Conservation (phyloP, 2,888 invertebrate genomes). For the Campoplex capitator region DNA sequence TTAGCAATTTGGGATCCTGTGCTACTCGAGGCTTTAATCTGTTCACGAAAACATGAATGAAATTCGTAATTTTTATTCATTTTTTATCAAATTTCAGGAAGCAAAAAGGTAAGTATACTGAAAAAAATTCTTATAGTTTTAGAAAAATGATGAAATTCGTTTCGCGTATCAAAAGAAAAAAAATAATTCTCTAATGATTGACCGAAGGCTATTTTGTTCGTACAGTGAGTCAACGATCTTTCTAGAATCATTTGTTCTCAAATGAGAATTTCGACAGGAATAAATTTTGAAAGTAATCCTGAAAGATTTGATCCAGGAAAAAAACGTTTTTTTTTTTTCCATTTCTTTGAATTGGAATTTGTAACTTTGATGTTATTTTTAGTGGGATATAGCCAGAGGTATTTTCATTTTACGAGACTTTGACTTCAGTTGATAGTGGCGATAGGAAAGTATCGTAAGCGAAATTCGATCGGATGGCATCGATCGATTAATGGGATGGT, state of each 20-base stretch:
- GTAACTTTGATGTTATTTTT: not conserved
- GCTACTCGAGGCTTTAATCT: too few relatives aligned
- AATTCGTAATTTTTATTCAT: not conserved
- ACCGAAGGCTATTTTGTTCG: not conserved
- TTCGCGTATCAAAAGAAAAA: too few relatives aligned
- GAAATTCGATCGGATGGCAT: constrained; percentile 22
- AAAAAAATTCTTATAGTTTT: too few relatives aligned
- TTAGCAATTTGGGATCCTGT: too few relatives aligned
- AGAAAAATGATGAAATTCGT: too few relatives aligned
- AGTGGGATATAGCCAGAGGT: not conserved
- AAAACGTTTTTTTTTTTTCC: not conserved
- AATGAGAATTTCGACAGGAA: not conserved
- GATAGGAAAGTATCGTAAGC: constrained; percentile 4
- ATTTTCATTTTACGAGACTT: constrained; percentile 10
- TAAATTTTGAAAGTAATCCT: not conserved
- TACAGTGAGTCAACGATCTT: not conserved
- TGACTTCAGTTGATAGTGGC: constrained; percentile 6
- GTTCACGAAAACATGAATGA: too few relatives aligned
- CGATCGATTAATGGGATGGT: constrained; percentile 24
- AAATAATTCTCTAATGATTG: too few relatives aligned
- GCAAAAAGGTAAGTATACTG: not conserved
- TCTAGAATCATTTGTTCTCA: not conserved
- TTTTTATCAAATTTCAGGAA: not conserved
- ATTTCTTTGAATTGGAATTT: not conserved
- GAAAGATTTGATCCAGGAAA: not conserved